Conservation (phyloP, 1,140 invertebrate species). For the Zaprionus tsacasi region DNA sequence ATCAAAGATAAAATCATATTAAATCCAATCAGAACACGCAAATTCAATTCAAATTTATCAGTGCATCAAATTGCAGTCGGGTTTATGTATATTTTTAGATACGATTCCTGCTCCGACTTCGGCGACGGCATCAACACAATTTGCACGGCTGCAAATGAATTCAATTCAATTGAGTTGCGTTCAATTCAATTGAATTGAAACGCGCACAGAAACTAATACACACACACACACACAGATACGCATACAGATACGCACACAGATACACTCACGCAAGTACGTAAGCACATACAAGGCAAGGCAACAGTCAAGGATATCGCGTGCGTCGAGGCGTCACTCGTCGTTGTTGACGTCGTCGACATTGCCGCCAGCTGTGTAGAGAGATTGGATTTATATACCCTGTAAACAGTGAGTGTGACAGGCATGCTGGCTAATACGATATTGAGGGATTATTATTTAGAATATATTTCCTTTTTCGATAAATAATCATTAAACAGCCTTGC, state of each 20-base stretch:
- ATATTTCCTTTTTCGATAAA: no score
- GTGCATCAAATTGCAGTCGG: conserved; percentile 29
- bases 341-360: conserved; percentile 28
- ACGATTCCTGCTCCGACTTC: background rate
- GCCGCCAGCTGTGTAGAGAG: conserved; percentile 32
- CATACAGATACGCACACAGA: background rate
- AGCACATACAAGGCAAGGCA: conserved; percentile 59
- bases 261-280: conserved; percentile 36
- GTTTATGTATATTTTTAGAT: conserved; percentile 19
- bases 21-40: conserved; percentile 10
- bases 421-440: background rate
- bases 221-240: conserved; percentile 11
- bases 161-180: conserved; percentile 28
- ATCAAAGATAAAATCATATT: background rate
- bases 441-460: background rate
- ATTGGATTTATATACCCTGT: conserved; percentile 40
- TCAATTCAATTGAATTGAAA: conserved; percentile 30
- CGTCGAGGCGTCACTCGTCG: conserved; percentile 32
- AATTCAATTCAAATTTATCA: conserved; percentile 25
- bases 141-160: conserved; percentile 22
- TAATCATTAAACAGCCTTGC: no score
- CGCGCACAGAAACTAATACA: conserved; percentile 20
- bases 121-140: background rate
- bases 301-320: conserved; percentile 59
- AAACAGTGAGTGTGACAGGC: background rate